A percentile compares a stretch with the other conserved stretches of the same genome.
phyloP scores from a whole-genome alignment of 2,797 vertebrate species.

The Smutsia gigantea region DNA sequence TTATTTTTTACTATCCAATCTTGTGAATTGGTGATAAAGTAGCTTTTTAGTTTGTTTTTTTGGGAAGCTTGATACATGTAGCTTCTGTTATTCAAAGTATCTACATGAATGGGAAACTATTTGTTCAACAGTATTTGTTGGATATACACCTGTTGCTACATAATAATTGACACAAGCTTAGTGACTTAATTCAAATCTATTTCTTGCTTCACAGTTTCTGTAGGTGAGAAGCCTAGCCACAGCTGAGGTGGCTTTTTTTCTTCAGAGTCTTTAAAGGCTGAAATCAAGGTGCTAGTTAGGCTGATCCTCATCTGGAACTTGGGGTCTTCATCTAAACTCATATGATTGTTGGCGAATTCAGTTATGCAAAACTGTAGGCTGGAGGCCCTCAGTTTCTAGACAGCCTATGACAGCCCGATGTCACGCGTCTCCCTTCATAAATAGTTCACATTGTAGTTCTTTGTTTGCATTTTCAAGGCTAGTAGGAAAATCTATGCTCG shows the following conservation, averaged over 20 bases:
- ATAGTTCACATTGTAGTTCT: neutral
- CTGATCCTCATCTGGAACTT: neutral
- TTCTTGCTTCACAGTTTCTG: neutral
- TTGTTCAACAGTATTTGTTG: neutral
- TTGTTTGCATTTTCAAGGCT: neutral
- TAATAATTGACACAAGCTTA: neutral
- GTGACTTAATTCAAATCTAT: neutral
- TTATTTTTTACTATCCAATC: neutral
- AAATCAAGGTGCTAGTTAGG: neutral
- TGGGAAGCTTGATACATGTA: neutral
- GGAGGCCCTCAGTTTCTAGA: neutral
- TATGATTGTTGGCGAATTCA: neutral
- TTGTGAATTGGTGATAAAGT: neutral
- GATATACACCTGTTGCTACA: neutral
- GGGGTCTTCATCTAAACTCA: neutral
- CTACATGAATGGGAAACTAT: neutral
- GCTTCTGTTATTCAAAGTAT: neutral
- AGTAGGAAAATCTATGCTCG: neutral
- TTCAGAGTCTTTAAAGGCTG: neutral
- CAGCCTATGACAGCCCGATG: neutral
- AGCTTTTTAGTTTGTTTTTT: neutral
- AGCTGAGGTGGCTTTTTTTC: neutral
- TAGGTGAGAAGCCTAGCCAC: neutral
- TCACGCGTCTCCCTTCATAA: neutral
- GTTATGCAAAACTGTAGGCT: neutral